Conservation (phyloP, 2,888 invertebrate genomes). For the Lycophotia porphyrea region DNA sequence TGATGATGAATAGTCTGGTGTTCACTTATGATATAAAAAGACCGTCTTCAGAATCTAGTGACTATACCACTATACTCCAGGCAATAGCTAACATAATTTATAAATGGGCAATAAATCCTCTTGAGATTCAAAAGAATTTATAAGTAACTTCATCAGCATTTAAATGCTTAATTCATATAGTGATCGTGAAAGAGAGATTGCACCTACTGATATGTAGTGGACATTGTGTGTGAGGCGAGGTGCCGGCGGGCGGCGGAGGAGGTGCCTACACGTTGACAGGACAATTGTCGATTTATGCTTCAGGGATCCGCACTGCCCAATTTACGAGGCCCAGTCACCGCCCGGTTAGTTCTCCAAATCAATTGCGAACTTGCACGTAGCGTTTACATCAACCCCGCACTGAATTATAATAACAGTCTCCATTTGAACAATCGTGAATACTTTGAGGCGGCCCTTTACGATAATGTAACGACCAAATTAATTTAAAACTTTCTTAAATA, state of each 20-base stretch:
- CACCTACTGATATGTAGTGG: constrained; percentile 58
- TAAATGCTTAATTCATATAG: constrained; percentile 59
- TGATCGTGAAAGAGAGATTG: constrained; percentile 58
- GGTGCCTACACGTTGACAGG: constrained; percentile 79
- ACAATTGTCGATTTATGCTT: constrained; percentile 84
- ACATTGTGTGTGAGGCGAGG: constrained; percentile 64
- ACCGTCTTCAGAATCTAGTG: not conserved
- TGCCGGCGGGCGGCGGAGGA: constrained; percentile 67
- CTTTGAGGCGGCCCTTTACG: constrained; percentile 35
- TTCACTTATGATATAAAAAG: not conserved
- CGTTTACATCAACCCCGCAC: constrained; percentile 49
- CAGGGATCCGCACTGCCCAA: constrained; percentile 72
- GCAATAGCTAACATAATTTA: constrained; percentile 30
- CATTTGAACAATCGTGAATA: constrained; percentile 35
- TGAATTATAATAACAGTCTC: constrained; percentile 46
- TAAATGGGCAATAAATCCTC: constrained; percentile 37
- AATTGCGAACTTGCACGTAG: constrained; percentile 66
- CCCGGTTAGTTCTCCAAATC: constrained; percentile 70
- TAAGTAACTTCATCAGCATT: constrained; percentile 57
- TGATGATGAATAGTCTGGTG: not conserved
- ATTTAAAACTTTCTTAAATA: constrained; percentile 61
- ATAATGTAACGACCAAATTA: constrained; percentile 60
- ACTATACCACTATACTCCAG: not conserved
- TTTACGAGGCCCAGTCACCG: constrained; percentile 73
- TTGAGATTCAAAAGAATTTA: constrained; percentile 50